Evolutionary conservation across 2,888 invertebrate genomes (phyloP).

Genomic region (Rhabditoides inermis): DNA sequence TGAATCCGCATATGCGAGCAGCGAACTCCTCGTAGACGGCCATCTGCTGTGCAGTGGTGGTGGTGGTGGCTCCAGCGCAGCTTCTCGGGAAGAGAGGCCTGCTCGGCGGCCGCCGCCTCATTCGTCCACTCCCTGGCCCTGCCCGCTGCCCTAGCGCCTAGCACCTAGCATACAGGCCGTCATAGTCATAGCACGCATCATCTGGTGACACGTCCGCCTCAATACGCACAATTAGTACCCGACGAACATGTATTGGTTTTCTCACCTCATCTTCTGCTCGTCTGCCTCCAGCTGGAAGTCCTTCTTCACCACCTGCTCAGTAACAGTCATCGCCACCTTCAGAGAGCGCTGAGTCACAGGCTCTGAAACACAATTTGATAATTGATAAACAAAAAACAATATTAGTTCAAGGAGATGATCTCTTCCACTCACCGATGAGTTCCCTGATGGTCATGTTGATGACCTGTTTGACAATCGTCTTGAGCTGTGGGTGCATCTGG

Average conservation of each 20-base stretch:
- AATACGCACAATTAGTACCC: too few species aligned
- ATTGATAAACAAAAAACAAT: too few species aligned
- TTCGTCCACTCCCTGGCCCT: too few species aligned
- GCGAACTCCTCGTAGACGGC: slow-evolving; percentile 92
- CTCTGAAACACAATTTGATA: slow-evolving; percentile 53
- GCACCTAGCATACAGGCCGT: too few species aligned
- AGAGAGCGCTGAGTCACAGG: slow-evolving; percentile 92
- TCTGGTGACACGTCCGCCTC: too few species aligned
- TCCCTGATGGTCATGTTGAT: slow-evolving; percentile 91
- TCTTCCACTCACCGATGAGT: slow-evolving; percentile 64
- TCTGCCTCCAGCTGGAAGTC: slow-evolving; percentile 94
- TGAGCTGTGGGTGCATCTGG: slow-evolving; percentile 80
- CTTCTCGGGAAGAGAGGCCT: too few species aligned
- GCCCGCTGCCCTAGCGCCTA: too few species aligned
- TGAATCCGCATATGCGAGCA: slow-evolving; percentile 62
- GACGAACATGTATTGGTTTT: too few species aligned
- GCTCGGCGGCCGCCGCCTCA: too few species aligned
- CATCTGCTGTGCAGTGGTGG: too few species aligned
- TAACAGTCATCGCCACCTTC: slow-evolving; percentile 89
- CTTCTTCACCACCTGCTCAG: slow-evolving; percentile 85
- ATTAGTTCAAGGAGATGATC: background rate
- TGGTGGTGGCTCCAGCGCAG: too few species aligned
- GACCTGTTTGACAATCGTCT: slow-evolving; percentile 76
- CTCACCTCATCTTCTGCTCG: slow-evolving; percentile 80
- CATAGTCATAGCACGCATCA: too few species aligned